These are phyloP conservation scores for Aspidiotus rigidus DNA, from an alignment of 2,888 invertebrate genomes.

Conservation along the genomic window DNA sequence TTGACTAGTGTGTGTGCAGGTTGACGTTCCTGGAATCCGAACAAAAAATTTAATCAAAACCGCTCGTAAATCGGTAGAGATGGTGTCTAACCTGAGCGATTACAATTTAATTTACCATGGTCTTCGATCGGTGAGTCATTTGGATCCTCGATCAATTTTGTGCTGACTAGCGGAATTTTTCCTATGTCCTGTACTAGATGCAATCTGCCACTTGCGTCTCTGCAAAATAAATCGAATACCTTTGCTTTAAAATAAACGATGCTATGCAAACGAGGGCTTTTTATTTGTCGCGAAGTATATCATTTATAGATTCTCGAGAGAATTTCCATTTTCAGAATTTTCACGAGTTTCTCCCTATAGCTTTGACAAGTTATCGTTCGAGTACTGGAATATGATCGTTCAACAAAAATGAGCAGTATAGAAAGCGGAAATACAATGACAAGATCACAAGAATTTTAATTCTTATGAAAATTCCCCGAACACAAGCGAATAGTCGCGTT, in stretches of 20 bases:
- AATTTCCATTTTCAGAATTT: no score
- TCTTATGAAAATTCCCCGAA: no score
- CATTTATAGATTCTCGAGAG: no score
- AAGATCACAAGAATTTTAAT: no score
- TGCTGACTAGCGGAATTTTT: conserved; percentile 72
- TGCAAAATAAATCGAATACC: conserved; percentile 37
- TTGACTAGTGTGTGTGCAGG: conserved; percentile 26
- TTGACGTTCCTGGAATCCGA: neutral
- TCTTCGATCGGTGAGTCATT: conserved; percentile 55
- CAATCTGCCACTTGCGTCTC: conserved; percentile 71
- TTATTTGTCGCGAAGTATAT: no score
- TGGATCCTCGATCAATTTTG: conserved; percentile 77
- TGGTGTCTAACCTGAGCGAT: neutral
- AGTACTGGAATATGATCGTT: no score
- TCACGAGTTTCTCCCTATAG: no score
- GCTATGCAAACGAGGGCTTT: no score
- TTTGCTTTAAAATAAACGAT: neutral
- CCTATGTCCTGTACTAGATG: conserved; percentile 75
- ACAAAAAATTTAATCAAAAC: neutral
- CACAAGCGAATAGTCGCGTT: no score
- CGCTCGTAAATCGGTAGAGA: neutral
- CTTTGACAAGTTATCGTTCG: no score
- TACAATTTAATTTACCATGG: conserved; percentile 50
- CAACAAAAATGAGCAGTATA: no score
- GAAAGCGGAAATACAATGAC: no score